Evolutionary conservation across 2,888 invertebrate genomes (phyloP), one percentile per base, ranked within the genome.

Genomic region (Mycalesis mineus): DNA sequence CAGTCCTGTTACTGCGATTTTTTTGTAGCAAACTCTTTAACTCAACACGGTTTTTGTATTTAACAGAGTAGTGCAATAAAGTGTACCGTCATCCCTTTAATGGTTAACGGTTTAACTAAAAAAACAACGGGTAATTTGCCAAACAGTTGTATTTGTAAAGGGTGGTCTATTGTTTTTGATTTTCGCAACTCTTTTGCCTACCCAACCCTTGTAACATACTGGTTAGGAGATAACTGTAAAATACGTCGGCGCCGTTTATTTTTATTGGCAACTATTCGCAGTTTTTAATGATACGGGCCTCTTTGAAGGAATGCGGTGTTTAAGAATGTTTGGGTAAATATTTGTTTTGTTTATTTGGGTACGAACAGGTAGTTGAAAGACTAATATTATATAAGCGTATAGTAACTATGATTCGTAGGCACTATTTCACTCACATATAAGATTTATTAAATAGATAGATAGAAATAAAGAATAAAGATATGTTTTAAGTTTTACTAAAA

Each of bases 21-120:
- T 29, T 33, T 31, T 31, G 8, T 5, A 9, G 14, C 13, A 15
- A 29, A 47, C 45, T 47, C 47, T 33, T 47, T 33, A 11, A 4
- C 33, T 31, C 11, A 5, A 33, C 31, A 17, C 36, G 11, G 4
- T 11, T 11, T 4, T 36, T 11, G 0, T 9, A 36, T 11, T n/a
- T n/a, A n/a, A n/a, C n/a, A 11, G 73, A 78, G 77, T 70, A 69
- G 69, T 65, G 77, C 70, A 80, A 80, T 85, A 84, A 82, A 22
- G 79, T 75, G 37, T 17, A 37, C 66, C 71, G 45, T 44, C 71
- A 60, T 44, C 65, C 75, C 75, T 74, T 80, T 70, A 69, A 65
- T 14, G 22, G 47, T 39, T 55, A 55, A 61, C 48, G 54, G 60
- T 55, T 47, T 40, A 47, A 62, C 63, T 40, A 41, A 52, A 36